A percentile compares a stretch with the other conserved stretches of the same genome.
Conservation (phyloP, 2,797 vertebrate genomes). For the Menidia menidia region DNA sequence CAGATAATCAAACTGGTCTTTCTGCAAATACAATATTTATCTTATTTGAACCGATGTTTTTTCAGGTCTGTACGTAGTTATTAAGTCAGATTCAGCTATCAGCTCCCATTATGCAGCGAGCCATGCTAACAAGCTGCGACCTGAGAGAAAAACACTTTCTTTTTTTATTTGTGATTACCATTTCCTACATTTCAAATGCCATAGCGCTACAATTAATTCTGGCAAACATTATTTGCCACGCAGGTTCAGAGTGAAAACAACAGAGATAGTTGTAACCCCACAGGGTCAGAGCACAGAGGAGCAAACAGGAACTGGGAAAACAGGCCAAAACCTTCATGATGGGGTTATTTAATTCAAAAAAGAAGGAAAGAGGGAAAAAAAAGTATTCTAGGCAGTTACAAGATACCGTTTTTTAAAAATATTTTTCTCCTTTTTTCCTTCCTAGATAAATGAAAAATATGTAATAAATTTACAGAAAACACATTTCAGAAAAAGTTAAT, state of each 20-base stretch:
- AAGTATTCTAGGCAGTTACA: too few species aligned
- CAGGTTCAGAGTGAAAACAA: slow-evolving; percentile 1
- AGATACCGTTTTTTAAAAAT: too few species aligned
- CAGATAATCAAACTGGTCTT: neutral
- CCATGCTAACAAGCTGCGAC: slow-evolving; percentile 1
- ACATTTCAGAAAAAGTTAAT: too few species aligned
- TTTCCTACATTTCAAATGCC: neutral
- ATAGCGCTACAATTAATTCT: neutral
- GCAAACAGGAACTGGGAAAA: neutral
- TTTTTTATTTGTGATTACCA: neutral
- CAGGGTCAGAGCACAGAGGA: neutral
- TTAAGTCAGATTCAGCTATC: neutral
- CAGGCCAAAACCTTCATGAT: neutral
- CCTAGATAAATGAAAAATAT: too few species aligned
- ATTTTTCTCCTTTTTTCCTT: too few species aligned
- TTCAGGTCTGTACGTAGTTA: too few species aligned
- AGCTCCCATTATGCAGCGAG: neutral
- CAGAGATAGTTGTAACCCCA: neutral
- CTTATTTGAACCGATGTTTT: too few species aligned
- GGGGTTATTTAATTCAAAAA: neutral
- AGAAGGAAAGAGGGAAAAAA: neutral
- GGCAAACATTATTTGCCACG: neutral
- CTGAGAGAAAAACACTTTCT: slow-evolving; percentile 8
- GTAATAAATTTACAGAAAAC: too few species aligned
- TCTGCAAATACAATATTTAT: neutral